These are phyloP conservation scores for Nannospalax galili DNA, from an alignment of 2,113 vertebrate species.

Conservation along the genomic window DNA sequence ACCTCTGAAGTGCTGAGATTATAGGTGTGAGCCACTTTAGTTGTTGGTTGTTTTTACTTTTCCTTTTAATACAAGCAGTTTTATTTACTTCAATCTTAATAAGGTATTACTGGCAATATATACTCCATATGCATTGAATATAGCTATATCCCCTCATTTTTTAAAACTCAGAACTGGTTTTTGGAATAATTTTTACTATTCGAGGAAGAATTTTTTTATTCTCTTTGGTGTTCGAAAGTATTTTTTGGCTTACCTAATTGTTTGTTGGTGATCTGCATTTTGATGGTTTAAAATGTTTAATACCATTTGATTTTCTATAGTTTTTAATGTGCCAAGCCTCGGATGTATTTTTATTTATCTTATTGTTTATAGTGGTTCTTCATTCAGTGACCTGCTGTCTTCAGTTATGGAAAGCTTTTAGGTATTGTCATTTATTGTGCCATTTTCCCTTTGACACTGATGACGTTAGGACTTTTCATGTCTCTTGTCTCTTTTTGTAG, in stretches of 20 bases:
- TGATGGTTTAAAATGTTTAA: no score
- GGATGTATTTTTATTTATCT: no score
- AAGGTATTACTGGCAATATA: no score
- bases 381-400: no score
- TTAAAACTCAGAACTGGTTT: not conserved
- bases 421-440: no score
- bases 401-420: no score
- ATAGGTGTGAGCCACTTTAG: not conserved
- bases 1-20: not conserved
- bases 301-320: no score
- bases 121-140: not conserved
- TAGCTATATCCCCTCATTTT: not conserved
- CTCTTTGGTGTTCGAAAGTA: not conserved
- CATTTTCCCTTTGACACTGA: not conserved
- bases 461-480: no score
- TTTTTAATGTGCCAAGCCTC: no score
- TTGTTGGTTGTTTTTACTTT: not conserved
- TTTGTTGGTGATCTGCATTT: not conserved
- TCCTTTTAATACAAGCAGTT: not conserved
- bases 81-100: no score
- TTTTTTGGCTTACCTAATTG: not conserved
- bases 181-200: no score
- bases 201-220: not conserved
- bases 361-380: no score
- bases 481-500: not conserved